phyloP scores from a whole-genome alignment of 1,140 invertebrate species.

The Coelopa frigida region DNA sequence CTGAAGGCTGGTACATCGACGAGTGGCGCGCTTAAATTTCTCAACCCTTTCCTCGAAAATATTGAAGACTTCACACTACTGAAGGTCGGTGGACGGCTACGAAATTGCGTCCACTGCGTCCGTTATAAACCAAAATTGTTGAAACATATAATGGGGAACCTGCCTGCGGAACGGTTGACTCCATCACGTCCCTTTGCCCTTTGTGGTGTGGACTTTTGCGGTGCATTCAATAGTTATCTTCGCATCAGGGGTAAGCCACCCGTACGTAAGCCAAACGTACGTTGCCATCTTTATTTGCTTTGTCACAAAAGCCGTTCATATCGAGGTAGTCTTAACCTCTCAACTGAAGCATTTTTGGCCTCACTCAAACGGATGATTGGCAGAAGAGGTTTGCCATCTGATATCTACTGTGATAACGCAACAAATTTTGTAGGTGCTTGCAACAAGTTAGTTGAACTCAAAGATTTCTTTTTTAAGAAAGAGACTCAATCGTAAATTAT shows the following conservation, averaged over 20 bases:
- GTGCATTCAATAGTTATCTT: constrained; percentile 24
- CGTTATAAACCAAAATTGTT: constrained; percentile 19
- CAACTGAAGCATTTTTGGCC: constrained; percentile 24
- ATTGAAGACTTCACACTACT: background rate
- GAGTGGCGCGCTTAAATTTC: too few relatives aligned
- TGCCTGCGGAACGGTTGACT: background rate
- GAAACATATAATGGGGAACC: constrained; percentile 14
- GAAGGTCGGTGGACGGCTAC: background rate
- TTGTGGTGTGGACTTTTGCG: constrained; percentile 33
- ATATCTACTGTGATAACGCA: constrained; percentile 30
- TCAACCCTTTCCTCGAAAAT: background rate
- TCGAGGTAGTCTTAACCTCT: constrained; percentile 27
- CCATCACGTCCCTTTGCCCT: constrained; percentile 19
- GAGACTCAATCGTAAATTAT: background rate
- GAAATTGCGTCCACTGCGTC: constrained; percentile 27
- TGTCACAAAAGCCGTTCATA: constrained; percentile 24
- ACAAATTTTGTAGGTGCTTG: constrained; percentile 26
- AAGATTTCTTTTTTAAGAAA: background rate
- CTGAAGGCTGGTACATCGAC: too few relatives aligned
- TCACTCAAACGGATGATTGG: constrained; percentile 29
- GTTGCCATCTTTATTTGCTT: constrained; percentile 30
- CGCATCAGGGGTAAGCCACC: too few relatives aligned
- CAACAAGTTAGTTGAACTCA: constrained; percentile 14
- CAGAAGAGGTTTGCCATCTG: constrained; percentile 18
- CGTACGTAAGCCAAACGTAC: constrained; percentile 19